phyloP scores from a whole-genome alignment of 2,797 vertebrate species.

The Channallabes apus region DNA sequence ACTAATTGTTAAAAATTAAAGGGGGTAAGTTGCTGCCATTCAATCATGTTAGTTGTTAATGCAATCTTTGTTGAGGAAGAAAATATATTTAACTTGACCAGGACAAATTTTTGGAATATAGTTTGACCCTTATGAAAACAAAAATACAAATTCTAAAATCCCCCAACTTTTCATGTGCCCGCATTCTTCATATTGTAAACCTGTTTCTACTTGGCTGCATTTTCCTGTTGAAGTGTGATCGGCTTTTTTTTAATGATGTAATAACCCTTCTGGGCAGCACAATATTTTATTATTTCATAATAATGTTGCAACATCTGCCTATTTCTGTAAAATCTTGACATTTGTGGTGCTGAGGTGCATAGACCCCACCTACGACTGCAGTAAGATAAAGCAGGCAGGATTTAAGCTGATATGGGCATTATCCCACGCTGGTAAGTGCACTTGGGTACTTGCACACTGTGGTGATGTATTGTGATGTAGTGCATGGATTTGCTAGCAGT shows the following conservation, averaged over 20 bases:
- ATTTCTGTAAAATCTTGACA: neutral
- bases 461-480: constrained; percentile 29
- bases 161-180: neutral
- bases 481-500: constrained; percentile 14
- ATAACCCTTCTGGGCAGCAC: neutral
- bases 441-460: neutral
- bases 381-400: constrained; percentile 1
- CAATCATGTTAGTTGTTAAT: neutral
- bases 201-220: neutral
- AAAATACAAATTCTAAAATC: neutral
- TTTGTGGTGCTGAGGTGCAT: neutral
- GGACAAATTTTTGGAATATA: neutral
- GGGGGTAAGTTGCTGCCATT: too few relatives aligned
- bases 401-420: constrained; percentile 20
- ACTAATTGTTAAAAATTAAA: neutral
- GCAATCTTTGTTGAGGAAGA: neutral
- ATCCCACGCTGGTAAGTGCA: neutral
- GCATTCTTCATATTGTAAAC: neutral
- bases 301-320: neutral
- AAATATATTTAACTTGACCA: neutral
- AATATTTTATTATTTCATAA: constrained; percentile 10
- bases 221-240: neutral
- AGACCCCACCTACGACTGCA: neutral
- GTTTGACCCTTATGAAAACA: neutral
- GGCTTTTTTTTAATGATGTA: neutral